Evolutionary conservation across 2,888 invertebrate species (phyloP), one percentile per base, ranked within the genome.

Genomic region (Ligdia adustata): DNA sequence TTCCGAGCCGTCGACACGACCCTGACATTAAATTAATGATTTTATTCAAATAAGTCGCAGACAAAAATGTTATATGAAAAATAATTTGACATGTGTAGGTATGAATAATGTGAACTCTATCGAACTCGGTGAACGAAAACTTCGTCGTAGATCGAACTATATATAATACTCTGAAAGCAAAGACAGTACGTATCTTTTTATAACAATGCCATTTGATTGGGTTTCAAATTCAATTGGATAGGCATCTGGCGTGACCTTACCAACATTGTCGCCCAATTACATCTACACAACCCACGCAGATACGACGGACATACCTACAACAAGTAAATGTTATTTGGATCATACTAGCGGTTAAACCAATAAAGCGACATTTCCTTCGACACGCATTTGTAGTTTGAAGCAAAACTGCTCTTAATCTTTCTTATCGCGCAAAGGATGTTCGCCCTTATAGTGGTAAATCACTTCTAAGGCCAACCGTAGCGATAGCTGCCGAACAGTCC

Each of bases 1-100:
- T 33, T 13, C 29, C 24, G 46, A 34, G 40, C 33, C 45, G 46
- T 39, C 38, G 28, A 41, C 47, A 16, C 39, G 47, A 14, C 47
- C 47, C 35, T 47, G 47, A 37, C 41, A 27, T 31, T 14, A 37
- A 40, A 47, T 41, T 34, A 47, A 47, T 47, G 34, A 40, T 47
- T 35, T 40, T 47, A 47, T 47, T 47, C 46, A 47, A 47, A 47
- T 41, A 46, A 28, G 24, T 34, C 22, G 26, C 47, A 35, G 28
- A 29, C 34, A 24, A 12, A 31, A 40, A 35, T 39, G 33, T 39
- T 33, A 46, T 39, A 6, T 39, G 16, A 46, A 46, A 35, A n/a
- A 22, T 22, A 16, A 16, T 22, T 22, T 22, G n/a, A n/a, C n/a
- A n/a, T n/a, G n/a, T n/a, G n/a, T n/a, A n/a, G n/a, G n/a, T n/a